Conservation (phyloP, 2,113 vertebrate genomes). For the Corythaeola cristata region DNA sequence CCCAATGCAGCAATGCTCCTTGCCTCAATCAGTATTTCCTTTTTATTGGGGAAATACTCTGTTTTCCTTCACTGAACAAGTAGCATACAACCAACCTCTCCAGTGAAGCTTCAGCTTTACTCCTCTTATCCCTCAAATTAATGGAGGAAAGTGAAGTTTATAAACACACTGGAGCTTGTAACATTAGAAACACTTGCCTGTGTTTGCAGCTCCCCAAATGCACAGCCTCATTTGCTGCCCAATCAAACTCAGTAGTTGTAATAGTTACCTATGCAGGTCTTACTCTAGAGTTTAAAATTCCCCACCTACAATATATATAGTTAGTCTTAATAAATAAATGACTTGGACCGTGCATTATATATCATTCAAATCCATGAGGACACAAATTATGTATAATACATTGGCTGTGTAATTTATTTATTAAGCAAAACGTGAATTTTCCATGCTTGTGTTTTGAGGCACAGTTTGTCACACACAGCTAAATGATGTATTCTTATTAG, state of each 20-base stretch:
- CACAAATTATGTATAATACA: slow-evolving; percentile 95
- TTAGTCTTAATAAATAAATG: slow-evolving; percentile 97
- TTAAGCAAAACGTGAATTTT: slow-evolving; percentile 95
- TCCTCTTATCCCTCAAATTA: slow-evolving; percentile 1
- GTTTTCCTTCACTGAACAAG: not conserved
- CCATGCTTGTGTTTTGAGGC: slow-evolving; percentile 83
- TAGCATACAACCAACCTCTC: not conserved
- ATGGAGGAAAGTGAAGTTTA: slow-evolving; percentile 27
- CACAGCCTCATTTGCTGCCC: slow-evolving; percentile 66
- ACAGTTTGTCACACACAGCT: slow-evolving; percentile 82
- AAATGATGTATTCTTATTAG: slow-evolving; percentile 90
- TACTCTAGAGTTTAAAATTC: slow-evolving; percentile 71
- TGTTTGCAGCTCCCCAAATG: slow-evolving; percentile 42
- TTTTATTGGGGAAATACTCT: not conserved
- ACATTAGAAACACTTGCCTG: not conserved
- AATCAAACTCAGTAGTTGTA: slow-evolving; percentile 45
- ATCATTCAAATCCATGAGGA: slow-evolving; percentile 91
- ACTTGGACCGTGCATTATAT: slow-evolving; percentile 92
- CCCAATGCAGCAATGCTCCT: not conserved
- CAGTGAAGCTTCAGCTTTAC: not conserved
- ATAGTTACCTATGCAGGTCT: slow-evolving; percentile 57
- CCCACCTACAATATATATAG: slow-evolving; percentile 78
- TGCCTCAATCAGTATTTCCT: not conserved
- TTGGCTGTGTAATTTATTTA: slow-evolving; percentile 96
- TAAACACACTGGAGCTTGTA: slow-evolving; percentile 29